Conservation (phyloP, 1,140 invertebrate genomes). For the Nilaparvata lugens region DNA sequence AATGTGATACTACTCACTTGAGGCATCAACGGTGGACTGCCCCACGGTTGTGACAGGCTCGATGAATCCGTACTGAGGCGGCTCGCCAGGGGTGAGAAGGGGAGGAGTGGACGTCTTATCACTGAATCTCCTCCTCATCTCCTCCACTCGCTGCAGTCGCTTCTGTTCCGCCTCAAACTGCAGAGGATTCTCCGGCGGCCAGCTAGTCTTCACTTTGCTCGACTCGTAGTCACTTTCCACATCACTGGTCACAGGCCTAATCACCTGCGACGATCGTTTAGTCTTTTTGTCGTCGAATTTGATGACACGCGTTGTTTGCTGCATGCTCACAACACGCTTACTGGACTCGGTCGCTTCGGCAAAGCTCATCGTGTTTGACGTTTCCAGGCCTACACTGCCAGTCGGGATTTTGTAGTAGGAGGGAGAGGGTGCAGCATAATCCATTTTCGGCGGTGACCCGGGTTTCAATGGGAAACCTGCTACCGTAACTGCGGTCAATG, state of each 20-base stretch:
- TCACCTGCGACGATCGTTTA: constrained; percentile 37
- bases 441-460: constrained; percentile 47
- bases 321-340: constrained; percentile 51
- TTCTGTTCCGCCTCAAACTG: constrained; percentile 32
- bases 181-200: constrained; percentile 48
- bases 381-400: constrained; percentile 45
- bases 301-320: constrained; percentile 56
- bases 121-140: constrained; percentile 35
- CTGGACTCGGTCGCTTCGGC: constrained; percentile 55
- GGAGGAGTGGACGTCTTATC: constrained; percentile 29
- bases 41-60: constrained; percentile 36
- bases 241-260: constrained; percentile 56
- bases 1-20: constrained; percentile 26
- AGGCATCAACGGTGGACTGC: constrained; percentile 31
- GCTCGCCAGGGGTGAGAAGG: constrained; percentile 43
- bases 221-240: constrained; percentile 52
- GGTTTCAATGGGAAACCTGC: constrained; percentile 39
- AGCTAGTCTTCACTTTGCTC: constrained; percentile 47
- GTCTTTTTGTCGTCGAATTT: constrained; percentile 46
- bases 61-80: constrained; percentile 48
- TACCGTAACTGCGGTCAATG: constrained; percentile 33
- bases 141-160: constrained; percentile 30
- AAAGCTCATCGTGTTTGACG: constrained; percentile 55
- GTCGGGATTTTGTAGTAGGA: constrained; percentile 21
- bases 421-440: constrained; percentile 43